phyloP scores from a whole-genome alignment of 1,140 invertebrate genomes.

The Drosophila navojoa region DNA sequence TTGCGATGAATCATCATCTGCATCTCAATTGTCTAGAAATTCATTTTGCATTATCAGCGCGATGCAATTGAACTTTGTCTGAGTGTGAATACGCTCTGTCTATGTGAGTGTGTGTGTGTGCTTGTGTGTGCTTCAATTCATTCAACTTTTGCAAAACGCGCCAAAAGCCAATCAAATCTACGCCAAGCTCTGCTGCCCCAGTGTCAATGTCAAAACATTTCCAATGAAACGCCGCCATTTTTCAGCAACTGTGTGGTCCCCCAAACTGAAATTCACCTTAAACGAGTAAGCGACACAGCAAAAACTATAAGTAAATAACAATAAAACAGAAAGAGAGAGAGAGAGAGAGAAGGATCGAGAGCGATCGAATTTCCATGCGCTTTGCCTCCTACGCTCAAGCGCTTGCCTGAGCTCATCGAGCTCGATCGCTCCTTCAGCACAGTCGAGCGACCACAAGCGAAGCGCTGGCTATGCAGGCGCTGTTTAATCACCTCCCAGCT shows the following conservation, averaged over 20 bases:
- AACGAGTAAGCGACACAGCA: conserved; percentile 39
- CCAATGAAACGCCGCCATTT: conserved; percentile 55
- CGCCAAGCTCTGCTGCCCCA: conserved; percentile 18
- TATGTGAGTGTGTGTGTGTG: conserved; percentile 19
- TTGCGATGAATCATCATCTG: conserved; percentile 36
- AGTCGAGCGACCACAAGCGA: conserved; percentile 14
- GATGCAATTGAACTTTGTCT: conserved; percentile 64
- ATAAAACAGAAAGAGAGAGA: conserved; percentile 20
- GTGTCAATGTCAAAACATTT: conserved; percentile 31
- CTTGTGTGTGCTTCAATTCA: conserved; percentile 36
- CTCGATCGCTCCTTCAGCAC: background rate
- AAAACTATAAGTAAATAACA: conserved; percentile 34
- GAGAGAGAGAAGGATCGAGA: background rate
- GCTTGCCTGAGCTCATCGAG: background rate
- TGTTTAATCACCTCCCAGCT: conserved; percentile 49
- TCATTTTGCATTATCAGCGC: conserved; percentile 63
- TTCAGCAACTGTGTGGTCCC: conserved; percentile 63
- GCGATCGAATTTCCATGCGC: conserved; percentile 46
- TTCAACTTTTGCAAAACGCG: conserved; percentile 64
- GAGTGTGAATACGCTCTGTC: conserved; percentile 9
- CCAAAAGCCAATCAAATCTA: conserved; percentile 58
- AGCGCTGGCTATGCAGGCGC: conserved; percentile 19
- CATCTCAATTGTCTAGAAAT: conserved; percentile 39
- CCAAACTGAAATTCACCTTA: conserved; percentile 48
- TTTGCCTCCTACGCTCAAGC: conserved; percentile 46